Evolutionary conservation across 2,888 invertebrate genomes (phyloP).

Genomic region (Tigriopus californicus): DNA sequence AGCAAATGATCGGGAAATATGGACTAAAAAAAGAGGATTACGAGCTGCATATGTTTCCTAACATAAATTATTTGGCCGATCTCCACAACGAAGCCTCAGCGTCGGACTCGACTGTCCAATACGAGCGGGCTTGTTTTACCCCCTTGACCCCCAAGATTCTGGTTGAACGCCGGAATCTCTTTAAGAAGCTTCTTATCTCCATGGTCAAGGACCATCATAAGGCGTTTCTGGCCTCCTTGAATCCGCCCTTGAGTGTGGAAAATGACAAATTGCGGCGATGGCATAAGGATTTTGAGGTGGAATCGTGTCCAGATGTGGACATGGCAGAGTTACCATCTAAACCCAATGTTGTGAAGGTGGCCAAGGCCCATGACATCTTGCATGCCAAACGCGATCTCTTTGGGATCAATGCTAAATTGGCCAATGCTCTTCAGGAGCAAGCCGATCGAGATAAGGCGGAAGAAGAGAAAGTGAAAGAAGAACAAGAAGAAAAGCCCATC

Average conservation of each 20-base stretch:
- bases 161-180: not conserved
- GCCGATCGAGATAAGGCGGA: not conserved
- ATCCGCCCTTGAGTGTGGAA: not conserved
- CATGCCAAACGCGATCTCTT: not conserved
- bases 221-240: not conserved
- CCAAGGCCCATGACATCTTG: not conserved
- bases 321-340: not conserved
- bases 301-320: not conserved
- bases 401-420: not conserved
- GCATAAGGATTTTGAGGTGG: constrained; percentile 2
- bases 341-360: not conserved
- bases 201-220: constrained; percentile 4
- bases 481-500: not conserved
- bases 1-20: not conserved
- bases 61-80: not conserved
- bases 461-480: not conserved
- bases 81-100: not conserved
- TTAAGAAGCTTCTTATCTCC: not conserved
- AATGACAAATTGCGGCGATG: not conserved
- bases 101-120: too few species aligned
- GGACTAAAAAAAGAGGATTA: not conserved
- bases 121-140: too few species aligned
- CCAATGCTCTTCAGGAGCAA: not conserved
- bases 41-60: not conserved
- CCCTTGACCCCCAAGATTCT: not conserved